Conservation (phyloP, 2,797 vertebrate genomes). For the Sphenodon punctatus region DNA sequence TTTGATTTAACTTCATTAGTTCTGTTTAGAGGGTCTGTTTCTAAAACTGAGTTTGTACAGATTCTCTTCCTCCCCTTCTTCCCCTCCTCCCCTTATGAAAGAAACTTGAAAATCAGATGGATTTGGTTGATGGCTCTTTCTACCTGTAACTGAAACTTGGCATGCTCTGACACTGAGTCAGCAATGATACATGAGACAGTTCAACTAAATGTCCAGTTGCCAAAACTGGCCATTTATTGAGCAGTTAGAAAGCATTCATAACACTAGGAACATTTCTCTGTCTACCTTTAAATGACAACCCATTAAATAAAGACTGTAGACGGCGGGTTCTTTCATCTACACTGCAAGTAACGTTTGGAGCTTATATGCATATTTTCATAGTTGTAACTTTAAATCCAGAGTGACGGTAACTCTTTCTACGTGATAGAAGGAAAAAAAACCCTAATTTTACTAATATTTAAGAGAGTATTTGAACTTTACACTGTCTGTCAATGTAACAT, state of each 20-base stretch:
- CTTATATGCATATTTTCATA: not conserved
- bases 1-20: not conserved
- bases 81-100: not conserved
- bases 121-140: not conserved
- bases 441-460: too few relatives aligned
- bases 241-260: slow-evolving; percentile 9
- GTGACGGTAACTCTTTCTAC: not conserved
- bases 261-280: slow-evolving; percentile 4
- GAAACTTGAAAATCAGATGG: slow-evolving; percentile 11
- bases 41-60: not conserved
- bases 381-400: not conserved
- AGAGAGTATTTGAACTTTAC: too few relatives aligned
- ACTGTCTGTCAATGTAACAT: too few relatives aligned
- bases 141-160: slow-evolving; percentile 17
- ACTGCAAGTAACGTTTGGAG: slow-evolving; percentile 1
- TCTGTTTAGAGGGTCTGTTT: not conserved
- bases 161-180: slow-evolving; percentile 16
- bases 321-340: not conserved
- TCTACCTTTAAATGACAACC: slow-evolving; percentile 40
- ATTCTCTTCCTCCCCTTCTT: not conserved
- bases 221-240: slow-evolving; percentile 15
- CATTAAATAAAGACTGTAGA: slow-evolving; percentile 5
- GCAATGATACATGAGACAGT: not conserved
- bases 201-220: slow-evolving; percentile 32
- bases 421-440: too few relatives aligned